A percentile compares a stretch with the other conserved stretches of the same genome.
Conservation (phyloP, 64 coral and sea anemone genomes). For the Orbicella faveolata region DNA sequence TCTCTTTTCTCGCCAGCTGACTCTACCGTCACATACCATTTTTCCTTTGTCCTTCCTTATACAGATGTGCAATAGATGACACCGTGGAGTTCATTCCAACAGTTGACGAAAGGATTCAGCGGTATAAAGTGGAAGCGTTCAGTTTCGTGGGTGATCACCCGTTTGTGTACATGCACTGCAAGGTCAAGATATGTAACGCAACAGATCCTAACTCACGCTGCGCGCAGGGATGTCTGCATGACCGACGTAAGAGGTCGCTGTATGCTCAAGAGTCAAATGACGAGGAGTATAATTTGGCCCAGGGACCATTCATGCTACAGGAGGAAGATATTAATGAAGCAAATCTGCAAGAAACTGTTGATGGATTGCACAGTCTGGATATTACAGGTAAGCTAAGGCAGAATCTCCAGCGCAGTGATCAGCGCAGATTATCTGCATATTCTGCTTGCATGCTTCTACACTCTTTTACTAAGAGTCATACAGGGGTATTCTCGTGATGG, state of each 20-base stretch:
- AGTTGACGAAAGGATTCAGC: background rate
- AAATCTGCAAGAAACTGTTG: background rate
- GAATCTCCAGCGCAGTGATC: background rate
- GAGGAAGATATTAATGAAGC: background rate
- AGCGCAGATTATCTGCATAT: too few species aligned
- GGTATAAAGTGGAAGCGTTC: constrained; percentile 17
- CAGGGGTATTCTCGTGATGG: too few species aligned
- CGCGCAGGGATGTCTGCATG: constrained; percentile 16
- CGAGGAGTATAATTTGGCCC: constrained; percentile 9
- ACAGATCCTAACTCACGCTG: constrained; percentile 29
- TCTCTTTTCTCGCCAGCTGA: background rate
- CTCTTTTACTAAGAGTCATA: too few species aligned
- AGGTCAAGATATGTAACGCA: constrained; percentile 36
- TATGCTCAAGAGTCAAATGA: background rate
- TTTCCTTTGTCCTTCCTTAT: background rate
- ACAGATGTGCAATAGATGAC: background rate
- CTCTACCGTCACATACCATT: background rate
- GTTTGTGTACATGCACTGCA: constrained; percentile 29
- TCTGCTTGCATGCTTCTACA: too few species aligned
- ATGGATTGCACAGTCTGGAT: background rate
- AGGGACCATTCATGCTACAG: constrained; percentile 23
- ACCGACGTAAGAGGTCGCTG: constrained; percentile 18
- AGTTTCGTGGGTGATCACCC: constrained; percentile 14
- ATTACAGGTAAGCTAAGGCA: background rate
- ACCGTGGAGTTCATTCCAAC: background rate